phyloP scores from a whole-genome alignment of 2,888 invertebrate genomes.

The Luffia ferchaultella region DNA sequence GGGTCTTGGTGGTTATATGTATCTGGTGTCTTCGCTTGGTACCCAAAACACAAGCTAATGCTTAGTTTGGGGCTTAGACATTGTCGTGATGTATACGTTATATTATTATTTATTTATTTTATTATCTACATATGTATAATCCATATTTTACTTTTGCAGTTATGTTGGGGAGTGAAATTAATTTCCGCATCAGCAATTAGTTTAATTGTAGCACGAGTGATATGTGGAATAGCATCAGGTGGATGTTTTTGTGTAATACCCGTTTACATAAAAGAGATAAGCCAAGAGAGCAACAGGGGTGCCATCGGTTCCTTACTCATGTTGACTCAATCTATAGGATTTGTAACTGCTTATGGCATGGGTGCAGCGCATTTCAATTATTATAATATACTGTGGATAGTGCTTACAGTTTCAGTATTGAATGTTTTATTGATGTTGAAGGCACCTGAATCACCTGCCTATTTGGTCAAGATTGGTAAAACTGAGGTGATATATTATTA shows the following conservation, averaged over 20 bases:
- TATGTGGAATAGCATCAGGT: constrained; percentile 32
- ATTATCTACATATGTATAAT: too few species aligned
- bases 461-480: constrained; percentile 33
- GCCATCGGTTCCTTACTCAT: constrained; percentile 30
- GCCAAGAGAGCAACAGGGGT: constrained; percentile 37
- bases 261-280: constrained; percentile 41
- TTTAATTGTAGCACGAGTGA: constrained; percentile 29
- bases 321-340: constrained; percentile 31
- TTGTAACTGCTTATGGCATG: constrained; percentile 34
- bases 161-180: constrained; percentile 36
- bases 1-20: too few species aligned
- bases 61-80: too few species aligned
- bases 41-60: too few species aligned
- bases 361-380: constrained; percentile 37
- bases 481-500: constrained; percentile 26
- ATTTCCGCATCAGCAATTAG: constrained; percentile 22
- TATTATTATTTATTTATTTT: too few species aligned
- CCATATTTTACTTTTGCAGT: constrained; percentile 26
- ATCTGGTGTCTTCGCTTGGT: too few species aligned
- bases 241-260: constrained; percentile 36
- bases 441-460: constrained; percentile 44
- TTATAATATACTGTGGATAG: constrained; percentile 28
- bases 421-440: constrained; percentile 29
- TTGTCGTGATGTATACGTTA: too few species aligned
- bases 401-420: constrained; percentile 26